Base-by-base conservation (phyloP, 2,888 invertebrate genomes). In the Chelonus formosanus region DNA sequence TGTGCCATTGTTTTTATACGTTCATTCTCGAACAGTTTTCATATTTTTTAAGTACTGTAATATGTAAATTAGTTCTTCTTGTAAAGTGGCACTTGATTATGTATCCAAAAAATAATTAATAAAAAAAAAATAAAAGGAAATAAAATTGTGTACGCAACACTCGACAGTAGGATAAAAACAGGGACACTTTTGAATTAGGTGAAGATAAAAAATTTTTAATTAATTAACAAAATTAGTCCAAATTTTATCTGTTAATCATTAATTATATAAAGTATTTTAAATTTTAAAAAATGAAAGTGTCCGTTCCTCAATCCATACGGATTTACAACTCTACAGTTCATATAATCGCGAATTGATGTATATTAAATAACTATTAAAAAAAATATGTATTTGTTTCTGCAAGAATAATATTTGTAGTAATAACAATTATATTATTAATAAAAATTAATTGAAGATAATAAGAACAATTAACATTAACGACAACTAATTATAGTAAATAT, bases 271-370 rank as follows among this genome's bases (percentile, higher is more conserved):
- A 5, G 40, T 40, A 40, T 40, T 40, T 40, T 40, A 32, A 59
- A 63, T 36, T 34, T 48, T 69, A 70, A 70, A 69, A 71, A 70
- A 67, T 69, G 68, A 71, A 74, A 71, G 74, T 75, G 74, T 76
- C 74, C 75, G 73, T 75, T 75, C 70, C 68, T 78, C 72, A 71
- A 74, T 76, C 73, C 75, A 74, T 67, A 74, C 74, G 75, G 74
- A 70, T 66, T 20, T 74, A 76, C 74, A 77, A 75, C 76, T 77
- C 74, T 75, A 75, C 77, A 75, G 75, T 75, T 79, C 75, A 77
- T 79, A 76, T 80, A 80, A 79, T 76, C 78, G 79, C 80, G 81
- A 82, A 81, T 83, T 78, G 79, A 82, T 83, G 83, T 82, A 81
- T 79, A 80, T 80, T 80, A 74, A 80, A 73, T 74, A 76, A 78